Percentiles rank a stretch among this genome's conserved stretches.
Conservation (phyloP, 2,888 invertebrate genomes). For the Eupithecia inturbata region DNA sequence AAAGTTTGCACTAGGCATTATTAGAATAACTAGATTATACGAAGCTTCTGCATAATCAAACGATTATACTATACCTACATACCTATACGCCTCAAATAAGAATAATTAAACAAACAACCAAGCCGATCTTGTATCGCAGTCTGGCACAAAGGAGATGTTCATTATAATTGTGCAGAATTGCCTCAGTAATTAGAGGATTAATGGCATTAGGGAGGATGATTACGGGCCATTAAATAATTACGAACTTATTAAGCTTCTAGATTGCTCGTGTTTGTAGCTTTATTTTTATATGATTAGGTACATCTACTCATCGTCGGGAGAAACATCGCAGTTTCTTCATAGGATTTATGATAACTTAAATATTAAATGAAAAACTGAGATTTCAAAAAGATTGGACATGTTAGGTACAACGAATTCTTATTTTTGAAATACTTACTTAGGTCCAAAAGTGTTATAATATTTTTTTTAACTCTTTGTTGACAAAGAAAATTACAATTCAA, state of each 20-base stretch:
- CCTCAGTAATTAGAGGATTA: conserved; percentile 11
- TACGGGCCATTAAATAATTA: conserved; percentile 9
- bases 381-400: neutral
- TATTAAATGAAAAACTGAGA: neutral
- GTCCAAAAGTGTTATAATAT: too few relatives aligned
- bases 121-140: neutral
- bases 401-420: too few relatives aligned
- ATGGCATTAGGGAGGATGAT: conserved; percentile 5
- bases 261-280: conserved; percentile 2
- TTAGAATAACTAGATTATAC: neutral
- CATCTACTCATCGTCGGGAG: neutral
- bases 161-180: conserved; percentile 8
- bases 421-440: too few relatives aligned
- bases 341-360: neutral
- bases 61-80: neutral
- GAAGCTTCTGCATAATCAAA: neutral
- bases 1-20: neutral
- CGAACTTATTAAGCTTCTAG: neutral
- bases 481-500: too few relatives aligned
- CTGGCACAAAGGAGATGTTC: neutral
- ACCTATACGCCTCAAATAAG: neutral
- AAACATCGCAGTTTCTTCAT: neutral
- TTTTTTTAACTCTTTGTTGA: too few relatives aligned
- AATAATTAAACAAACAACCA: conserved; percentile 3
- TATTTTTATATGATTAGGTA: neutral